Evolutionary conservation across 2,797 vertebrate genomes (phyloP).

Genomic region (Podarcis lilfordi): DNA sequence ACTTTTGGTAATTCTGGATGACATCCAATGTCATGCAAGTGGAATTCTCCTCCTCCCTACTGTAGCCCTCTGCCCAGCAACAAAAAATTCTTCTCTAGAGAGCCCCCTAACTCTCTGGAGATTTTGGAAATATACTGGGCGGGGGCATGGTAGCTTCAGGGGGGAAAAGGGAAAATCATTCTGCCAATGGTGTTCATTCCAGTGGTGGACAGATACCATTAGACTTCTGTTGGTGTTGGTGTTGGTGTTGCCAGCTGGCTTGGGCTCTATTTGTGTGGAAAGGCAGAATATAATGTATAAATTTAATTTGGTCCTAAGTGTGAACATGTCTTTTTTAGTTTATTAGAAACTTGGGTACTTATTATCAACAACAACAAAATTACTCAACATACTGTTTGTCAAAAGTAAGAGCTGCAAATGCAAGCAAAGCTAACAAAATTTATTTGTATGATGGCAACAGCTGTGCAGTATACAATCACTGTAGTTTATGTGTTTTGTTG

Average conservation of each 20-base stretch:
- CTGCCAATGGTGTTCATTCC: too few species aligned
- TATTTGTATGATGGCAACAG: not conserved
- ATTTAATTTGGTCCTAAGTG: not conserved
- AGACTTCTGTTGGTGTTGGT: too few species aligned
- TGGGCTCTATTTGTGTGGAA: not conserved
- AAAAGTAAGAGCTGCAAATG: conserved; percentile 5
- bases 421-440: not conserved
- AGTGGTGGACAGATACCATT: too few species aligned
- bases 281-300: not conserved
- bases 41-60: too few species aligned
- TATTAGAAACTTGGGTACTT: not conserved
- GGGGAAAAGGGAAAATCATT: too few species aligned
- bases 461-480: not conserved
- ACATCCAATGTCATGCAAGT: too few species aligned
- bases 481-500: not conserved
- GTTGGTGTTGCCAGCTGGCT: not conserved
- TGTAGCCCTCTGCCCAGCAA: too few species aligned
- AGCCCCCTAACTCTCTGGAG: too few species aligned
- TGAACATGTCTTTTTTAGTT: not conserved
- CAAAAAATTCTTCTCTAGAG: too few species aligned
- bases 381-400: not conserved
- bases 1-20: not conserved
- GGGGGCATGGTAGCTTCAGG: too few species aligned
- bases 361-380: not conserved
- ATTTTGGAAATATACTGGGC: too few species aligned